phyloP scores from a whole-genome alignment of 1,140 invertebrate genomes.

The Panagrolaimus sp. region DNA sequence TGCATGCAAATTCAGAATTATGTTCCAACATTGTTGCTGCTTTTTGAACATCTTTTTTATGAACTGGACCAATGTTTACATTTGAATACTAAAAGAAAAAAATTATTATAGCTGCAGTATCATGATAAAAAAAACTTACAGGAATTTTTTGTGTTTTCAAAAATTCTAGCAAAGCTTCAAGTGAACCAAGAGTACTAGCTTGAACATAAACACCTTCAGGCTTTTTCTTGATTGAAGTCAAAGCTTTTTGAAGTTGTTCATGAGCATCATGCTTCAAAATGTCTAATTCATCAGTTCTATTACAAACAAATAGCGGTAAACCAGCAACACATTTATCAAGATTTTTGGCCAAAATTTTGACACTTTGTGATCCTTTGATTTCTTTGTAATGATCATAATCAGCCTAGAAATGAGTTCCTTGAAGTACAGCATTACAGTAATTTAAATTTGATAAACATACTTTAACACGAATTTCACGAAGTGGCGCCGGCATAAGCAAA shows the following conservation, averaged over 20 bases:
- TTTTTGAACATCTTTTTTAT: constrained; percentile 98
- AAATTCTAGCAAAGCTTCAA: constrained; percentile 94
- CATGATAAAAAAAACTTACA: constrained; percentile 57
- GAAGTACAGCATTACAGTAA: too few relatives aligned
- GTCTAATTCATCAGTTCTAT: constrained; percentile 87
- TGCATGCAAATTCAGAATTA: constrained; percentile 89
- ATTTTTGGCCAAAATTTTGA: constrained; percentile 92
- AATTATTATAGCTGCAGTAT: too few relatives aligned
- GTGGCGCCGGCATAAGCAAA: constrained; percentile 89
- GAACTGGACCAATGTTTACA: constrained; percentile 97
- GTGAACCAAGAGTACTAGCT: constrained; percentile 91
- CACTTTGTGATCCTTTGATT: constrained; percentile 88
- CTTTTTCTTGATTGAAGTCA: constrained; percentile 82
- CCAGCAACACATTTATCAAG: constrained; percentile 93
- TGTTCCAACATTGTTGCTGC: constrained; percentile 98
- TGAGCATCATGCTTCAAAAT: constrained; percentile 65
- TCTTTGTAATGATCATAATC: constrained; percentile 92
- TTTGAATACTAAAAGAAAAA: constrained; percentile 78
- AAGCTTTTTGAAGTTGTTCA: constrained; percentile 69
- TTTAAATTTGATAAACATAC: constrained; percentile 60
- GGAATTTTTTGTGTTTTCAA: constrained; percentile 89
- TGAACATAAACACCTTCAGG: constrained; percentile 94
- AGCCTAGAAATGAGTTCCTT: constrained; percentile 65
- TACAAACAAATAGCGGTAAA: constrained; percentile 69
- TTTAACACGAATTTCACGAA: constrained; percentile 95